Evolutionary conservation across 35 echinoderm and acorn worm species (phyloP).

Genomic region (Heliocidaris erythrogramma): DNA sequence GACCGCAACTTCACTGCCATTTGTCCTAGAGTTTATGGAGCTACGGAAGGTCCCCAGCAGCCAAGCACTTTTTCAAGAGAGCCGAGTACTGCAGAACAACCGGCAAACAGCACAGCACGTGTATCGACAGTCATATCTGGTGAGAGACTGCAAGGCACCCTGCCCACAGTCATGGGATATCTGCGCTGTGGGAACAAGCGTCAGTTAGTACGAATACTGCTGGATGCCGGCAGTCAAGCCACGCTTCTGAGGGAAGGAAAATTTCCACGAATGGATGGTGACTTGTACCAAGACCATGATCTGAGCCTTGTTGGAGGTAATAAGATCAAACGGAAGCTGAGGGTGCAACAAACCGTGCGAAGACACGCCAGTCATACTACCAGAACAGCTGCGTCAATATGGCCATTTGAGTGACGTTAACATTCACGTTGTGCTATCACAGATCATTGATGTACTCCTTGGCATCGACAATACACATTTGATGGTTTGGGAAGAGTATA

Average conservation of each 20-base stretch:
- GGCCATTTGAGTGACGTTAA: too few relatives aligned
- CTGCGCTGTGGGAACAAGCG: constrained; percentile 37
- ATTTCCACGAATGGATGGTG: constrained; percentile 8
- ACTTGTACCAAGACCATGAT: constrained; percentile 20
- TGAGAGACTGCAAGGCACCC: constrained; percentile 50
- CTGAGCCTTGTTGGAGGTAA: too few relatives aligned
- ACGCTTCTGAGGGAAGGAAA: constrained; percentile 43
- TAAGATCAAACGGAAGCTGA: constrained; percentile 4
- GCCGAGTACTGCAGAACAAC: constrained; percentile 32
- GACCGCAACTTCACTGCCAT: constrained; percentile 71
- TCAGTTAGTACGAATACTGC: constrained; percentile 52
- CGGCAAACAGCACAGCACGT: constrained; percentile 41
- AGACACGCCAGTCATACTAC: too few relatives aligned
- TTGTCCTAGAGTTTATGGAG: constrained; percentile 64
- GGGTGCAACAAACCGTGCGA: too few relatives aligned
- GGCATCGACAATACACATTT: too few relatives aligned
- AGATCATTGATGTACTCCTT: too few relatives aligned
- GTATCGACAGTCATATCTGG: constrained; percentile 22
- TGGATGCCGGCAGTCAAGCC: constrained; percentile 49
- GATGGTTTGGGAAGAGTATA: too few relatives aligned
- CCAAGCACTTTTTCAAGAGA: too few relatives aligned
- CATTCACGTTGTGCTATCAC: too few relatives aligned
- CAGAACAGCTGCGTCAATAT: too few relatives aligned
- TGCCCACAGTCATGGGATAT: constrained; percentile 64
- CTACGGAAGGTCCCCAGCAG: too few relatives aligned